Evolutionary conservation across 2,113 vertebrate species (phyloP).

Genomic region (Ciconia maguari): DNA sequence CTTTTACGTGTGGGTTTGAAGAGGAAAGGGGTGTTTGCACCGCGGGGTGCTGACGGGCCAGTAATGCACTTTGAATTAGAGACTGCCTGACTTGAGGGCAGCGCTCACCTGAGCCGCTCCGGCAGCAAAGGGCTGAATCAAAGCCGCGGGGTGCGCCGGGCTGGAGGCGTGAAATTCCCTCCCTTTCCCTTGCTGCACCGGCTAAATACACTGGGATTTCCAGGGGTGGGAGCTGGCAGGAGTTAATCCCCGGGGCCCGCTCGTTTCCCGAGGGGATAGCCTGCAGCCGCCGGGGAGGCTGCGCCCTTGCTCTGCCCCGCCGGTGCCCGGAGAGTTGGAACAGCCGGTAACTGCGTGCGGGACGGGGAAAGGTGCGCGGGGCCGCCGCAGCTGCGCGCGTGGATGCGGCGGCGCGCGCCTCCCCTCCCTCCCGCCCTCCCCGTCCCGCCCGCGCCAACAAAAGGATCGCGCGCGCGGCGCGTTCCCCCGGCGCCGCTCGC

Average conservation of each 20-base stretch:
- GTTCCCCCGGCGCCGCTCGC: background rate
- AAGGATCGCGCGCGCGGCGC: background rate
- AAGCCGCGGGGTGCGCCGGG: background rate
- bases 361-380: conserved; percentile 39
- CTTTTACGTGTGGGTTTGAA: background rate
- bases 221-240: background rate
- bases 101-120: background rate
- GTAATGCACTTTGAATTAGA: conserved; percentile 16
- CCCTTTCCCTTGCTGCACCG: background rate
- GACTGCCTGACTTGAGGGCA: background rate
- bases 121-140: background rate
- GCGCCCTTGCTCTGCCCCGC: background rate
- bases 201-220: background rate
- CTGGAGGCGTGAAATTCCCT: background rate
- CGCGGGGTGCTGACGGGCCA: background rate
- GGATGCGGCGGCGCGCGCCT: background rate
- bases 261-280: background rate
- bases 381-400: background rate
- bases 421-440: background rate
- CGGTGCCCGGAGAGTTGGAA: conserved; percentile 16
- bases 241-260: background rate
- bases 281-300: background rate
- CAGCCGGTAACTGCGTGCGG: background rate
- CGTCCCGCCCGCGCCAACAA: background rate
- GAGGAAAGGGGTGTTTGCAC: background rate